Base-by-base conservation (phyloP, 2,113 vertebrate genomes). In the Eolophus roseicapilla region DNA sequence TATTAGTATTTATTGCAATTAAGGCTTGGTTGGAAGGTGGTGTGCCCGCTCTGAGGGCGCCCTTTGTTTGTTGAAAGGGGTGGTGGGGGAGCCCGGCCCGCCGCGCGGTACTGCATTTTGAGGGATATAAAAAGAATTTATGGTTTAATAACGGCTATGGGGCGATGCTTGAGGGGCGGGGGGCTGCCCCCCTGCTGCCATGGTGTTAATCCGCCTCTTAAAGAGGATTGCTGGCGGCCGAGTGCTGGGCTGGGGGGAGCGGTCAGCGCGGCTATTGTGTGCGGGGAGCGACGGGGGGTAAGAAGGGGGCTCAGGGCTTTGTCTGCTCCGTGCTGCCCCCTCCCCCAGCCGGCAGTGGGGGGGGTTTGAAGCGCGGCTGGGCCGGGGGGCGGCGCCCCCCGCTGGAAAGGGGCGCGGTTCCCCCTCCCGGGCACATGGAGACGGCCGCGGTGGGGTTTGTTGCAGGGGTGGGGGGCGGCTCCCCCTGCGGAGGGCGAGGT, bases 1-100 rank as follows among this genome's bases (percentile, higher is more conserved):
- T 7, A 0, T 2, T 24, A 1, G 13, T 35, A 9, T 24, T 16
- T 24, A 3, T 24, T n/a, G 63, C 2, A 16, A 3, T 14, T 11
- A 41, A 55, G 20, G 47, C 29, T 15, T 21, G 33, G 17, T 21
- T 27, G 41, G 55, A 64, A 18, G n/a, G 0, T 21, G 64, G 53
- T 53, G 87, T 55, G 49, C 35, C 27, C 20, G 28, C 37, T 53
- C 19, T 11, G 13, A 28, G 71, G 39, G 52, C 6, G 71, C 63
- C 80, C 55, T 90, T 90, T 83, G 88, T 90, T 55, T 21, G 47
- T 71, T 9, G 80, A 33, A 57, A 8, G n/a, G 25, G 71, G 80
- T 55, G 71, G 63, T 25, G 71, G 63, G 21, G 20, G 9, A 10
- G n/a, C 57, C 13, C 21, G n/a, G 63, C 25, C 55, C 41, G 47